Percentiles rank a stretch among this genome's conserved stretches.
These are phyloP conservation scores for Zaprionus vittiger DNA, from an alignment of 1,140 invertebrate genomes.

Conservation along the genomic window DNA sequence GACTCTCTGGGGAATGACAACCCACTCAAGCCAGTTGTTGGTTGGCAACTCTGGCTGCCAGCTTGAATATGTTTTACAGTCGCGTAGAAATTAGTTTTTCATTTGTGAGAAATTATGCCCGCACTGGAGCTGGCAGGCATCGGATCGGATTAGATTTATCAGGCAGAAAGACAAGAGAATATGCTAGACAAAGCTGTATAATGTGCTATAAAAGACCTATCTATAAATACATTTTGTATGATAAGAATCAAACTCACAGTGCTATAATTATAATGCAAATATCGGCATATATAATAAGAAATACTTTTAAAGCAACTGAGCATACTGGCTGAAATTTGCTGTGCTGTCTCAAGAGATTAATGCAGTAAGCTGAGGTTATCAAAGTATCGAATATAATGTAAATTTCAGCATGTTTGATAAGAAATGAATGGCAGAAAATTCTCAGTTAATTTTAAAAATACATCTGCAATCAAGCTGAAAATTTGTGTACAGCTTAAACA, in stretches of 20 bases:
- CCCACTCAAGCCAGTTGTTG: constrained; percentile 1
- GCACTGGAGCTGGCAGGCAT: background rate
- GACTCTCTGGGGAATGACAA: background rate
- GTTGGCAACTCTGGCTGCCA: background rate
- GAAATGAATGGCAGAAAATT: background rate
- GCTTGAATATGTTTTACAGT: background rate
- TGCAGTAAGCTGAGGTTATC: too few species aligned
- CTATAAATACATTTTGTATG: too few species aligned
- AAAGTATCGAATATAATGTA: background rate
- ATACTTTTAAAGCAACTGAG: too few species aligned
- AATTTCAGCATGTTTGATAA: background rate
- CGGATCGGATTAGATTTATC: background rate
- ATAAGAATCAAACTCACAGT: too few species aligned
- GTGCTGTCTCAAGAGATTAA: too few species aligned
- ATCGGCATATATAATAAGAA: too few species aligned
- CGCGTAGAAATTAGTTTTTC: constrained; percentile 3
- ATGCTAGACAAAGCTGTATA: background rate
- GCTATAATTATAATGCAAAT: too few species aligned
- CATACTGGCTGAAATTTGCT: too few species aligned
- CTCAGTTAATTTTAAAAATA: background rate
- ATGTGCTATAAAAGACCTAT: background rate
- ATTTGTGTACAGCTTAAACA: background rate
- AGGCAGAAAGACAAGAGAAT: background rate
- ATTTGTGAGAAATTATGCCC: background rate
- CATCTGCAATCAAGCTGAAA: background rate